These are phyloP conservation scores for Marronus borbonicus DNA, from an alignment of 2,888 invertebrate genomes.

Conservation along the genomic window DNA sequence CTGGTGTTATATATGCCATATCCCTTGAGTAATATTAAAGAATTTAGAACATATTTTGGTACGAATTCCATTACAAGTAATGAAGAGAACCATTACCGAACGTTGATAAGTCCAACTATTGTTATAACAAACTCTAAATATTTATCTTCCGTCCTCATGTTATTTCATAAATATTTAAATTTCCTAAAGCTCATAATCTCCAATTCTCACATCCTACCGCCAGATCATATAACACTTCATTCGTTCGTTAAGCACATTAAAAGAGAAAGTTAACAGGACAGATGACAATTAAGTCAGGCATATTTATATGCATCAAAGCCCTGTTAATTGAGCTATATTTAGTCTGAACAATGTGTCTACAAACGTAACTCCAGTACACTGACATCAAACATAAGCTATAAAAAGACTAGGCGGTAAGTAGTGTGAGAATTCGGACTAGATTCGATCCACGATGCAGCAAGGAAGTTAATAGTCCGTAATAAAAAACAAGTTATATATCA, in stretches of 20 bases:
- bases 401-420: constrained; percentile 36
- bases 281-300: constrained; percentile 30
- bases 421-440: constrained; percentile 46
- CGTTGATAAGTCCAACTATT: no score
- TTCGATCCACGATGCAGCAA: constrained; percentile 1
- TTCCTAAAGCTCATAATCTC: no score
- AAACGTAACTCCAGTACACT: constrained; percentile 43
- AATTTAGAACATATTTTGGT: no score
- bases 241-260: constrained; percentile 26
- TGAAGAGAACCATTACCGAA: no score
- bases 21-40: no score
- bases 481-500: background rate
- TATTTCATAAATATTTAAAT: no score
- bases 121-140: no score
- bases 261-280: constrained; percentile 21
- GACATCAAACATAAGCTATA: constrained; percentile 43
- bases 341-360: constrained; percentile 38
- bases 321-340: constrained; percentile 45
- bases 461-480: constrained; percentile 32
- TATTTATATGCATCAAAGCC: constrained; percentile 44
- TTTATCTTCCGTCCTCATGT: no score
- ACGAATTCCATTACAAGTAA: no score
- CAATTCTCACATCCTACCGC: constrained; percentile 16
- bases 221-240: constrained; percentile 14
- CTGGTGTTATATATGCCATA: no score